A percentile compares a stretch with the other conserved stretches of the same genome.
phyloP scores from a whole-genome alignment of 1,140 invertebrate species.

The Nylanderia fulva region DNA sequence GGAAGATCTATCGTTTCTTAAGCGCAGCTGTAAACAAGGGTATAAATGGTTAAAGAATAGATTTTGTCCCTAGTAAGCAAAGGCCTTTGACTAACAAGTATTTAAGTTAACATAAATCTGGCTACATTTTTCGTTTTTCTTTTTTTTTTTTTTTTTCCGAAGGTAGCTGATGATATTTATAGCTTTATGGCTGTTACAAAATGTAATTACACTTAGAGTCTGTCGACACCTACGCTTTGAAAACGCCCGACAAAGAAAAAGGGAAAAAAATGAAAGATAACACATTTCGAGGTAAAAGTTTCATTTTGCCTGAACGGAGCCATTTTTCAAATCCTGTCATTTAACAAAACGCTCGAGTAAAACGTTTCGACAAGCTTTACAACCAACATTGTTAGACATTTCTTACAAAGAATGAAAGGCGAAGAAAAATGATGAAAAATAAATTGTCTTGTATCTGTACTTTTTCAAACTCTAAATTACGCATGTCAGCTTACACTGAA shows the following conservation, averaged over 20 bases:
- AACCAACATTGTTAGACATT: background rate
- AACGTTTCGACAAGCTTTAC: background rate
- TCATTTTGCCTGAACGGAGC: background rate
- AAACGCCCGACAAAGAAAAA: background rate
- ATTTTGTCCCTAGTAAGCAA: background rate
- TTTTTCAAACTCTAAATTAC: background rate
- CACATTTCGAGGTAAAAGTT: background rate
- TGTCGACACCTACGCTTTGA: slow-evolving; percentile 40
- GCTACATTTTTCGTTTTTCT: slow-evolving; percentile 14
- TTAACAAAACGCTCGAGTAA: background rate
- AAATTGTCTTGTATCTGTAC: background rate
- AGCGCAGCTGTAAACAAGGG: slow-evolving; percentile 19
- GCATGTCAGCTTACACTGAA: background rate
- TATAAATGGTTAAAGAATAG: slow-evolving; percentile 20
- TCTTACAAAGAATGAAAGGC: background rate
- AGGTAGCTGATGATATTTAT: slow-evolving; percentile 59
- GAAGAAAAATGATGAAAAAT: background rate
- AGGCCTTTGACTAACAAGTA: background rate
- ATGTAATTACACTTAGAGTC: slow-evolving; percentile 67
- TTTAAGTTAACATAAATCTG: slow-evolving; percentile 45
- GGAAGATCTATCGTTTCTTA: slow-evolving; percentile 9
- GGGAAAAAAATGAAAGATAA: background rate
- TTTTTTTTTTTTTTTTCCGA: background rate
- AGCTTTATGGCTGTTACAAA: slow-evolving; percentile 64
- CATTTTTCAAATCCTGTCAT: background rate